Evolutionary conservation across 2,113 vertebrate genomes (phyloP), one percentile per base, ranked within the genome.

Genomic region (Falco punctatus): DNA sequence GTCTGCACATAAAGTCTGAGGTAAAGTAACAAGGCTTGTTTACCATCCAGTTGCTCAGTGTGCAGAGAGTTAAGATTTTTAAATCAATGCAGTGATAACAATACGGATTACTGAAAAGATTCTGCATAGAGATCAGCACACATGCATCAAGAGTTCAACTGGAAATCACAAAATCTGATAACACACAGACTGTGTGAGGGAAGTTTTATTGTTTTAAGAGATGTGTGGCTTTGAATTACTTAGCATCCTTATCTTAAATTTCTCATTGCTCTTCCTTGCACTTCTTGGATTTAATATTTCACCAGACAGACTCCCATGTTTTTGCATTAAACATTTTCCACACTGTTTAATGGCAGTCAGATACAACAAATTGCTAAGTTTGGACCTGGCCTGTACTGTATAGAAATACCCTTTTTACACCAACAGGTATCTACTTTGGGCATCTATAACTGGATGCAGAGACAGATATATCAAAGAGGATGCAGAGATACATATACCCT

Each of bases 1-100:
- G 61, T 89, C 38, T 94, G 83, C 83, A 91, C 61, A 90, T 86
- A 27, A 93, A 93, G 33, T 86, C 86, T 74, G 93, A 92, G 85
- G 82, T 93, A 95, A 94, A 95, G 78, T 66, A 94, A 96, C 88
- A 87, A 77, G 73, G n/a, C 55, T 83, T 93, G 81, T 96, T 96
- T 96, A 94, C 87, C 64, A 42, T 81, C 58, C 59, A 81, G 90
- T 40, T 86, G 42, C 59, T 93, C 67, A 51, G 35, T n/a, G 46
- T 88, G 40, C 40, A 64, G 46, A 75, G 55, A 90, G 78, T 75
- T 91, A 96, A 93, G 72, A 74, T 84, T 92, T 92, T 90, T 75
- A 84, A 94, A 94, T 85, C 82, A 95, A 78, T 0, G 0, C 24
- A 55, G 42, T 21, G 64, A 38, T 69, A 94, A 94, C 82, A 67